phyloP scores from a whole-genome alignment of 2,888 invertebrate genomes.

The Diarsia mendica region DNA sequence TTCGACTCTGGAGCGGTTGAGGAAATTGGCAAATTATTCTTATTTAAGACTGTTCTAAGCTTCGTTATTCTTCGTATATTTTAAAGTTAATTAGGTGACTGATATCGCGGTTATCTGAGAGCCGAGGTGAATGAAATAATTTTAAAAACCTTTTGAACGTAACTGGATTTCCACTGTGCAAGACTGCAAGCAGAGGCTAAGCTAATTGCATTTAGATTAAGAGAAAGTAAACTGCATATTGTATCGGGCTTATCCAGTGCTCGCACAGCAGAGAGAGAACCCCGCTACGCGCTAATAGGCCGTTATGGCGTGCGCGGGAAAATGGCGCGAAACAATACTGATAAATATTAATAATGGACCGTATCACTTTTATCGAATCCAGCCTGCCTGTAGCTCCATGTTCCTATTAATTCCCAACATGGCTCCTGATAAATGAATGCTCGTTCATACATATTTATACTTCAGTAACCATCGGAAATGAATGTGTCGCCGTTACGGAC shows the following conservation, averaged over 20 bases:
- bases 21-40: conserved; percentile 1
- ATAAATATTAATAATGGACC: conserved; percentile 50
- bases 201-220: conserved; percentile 58
- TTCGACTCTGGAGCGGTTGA: conserved; percentile 26
- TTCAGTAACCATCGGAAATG: conserved; percentile 45
- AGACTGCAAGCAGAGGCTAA: conserved; percentile 34
- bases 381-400: conserved; percentile 26
- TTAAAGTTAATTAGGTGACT: background rate
- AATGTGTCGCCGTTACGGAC: conserved; percentile 37
- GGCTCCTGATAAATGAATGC: conserved; percentile 33
- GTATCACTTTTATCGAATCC: conserved; percentile 38
- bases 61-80: background rate
- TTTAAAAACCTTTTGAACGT: conserved; percentile 34
- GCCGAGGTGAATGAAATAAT: background rate
- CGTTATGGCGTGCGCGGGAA: conserved; percentile 29
- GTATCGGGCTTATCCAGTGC: conserved; percentile 44
- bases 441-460: conserved; percentile 51
- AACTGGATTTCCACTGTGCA: conserved; percentile 39
- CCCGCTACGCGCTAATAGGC: conserved; percentile 39
- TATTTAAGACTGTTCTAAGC: background rate
- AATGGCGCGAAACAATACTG: conserved; percentile 52
- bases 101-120: background rate
- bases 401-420: conserved; percentile 27
- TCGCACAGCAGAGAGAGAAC: conserved; percentile 3
- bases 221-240: conserved; percentile 59